Conservation (phyloP, 2,797 vertebrate genomes). For the Galagoides demidoff region DNA sequence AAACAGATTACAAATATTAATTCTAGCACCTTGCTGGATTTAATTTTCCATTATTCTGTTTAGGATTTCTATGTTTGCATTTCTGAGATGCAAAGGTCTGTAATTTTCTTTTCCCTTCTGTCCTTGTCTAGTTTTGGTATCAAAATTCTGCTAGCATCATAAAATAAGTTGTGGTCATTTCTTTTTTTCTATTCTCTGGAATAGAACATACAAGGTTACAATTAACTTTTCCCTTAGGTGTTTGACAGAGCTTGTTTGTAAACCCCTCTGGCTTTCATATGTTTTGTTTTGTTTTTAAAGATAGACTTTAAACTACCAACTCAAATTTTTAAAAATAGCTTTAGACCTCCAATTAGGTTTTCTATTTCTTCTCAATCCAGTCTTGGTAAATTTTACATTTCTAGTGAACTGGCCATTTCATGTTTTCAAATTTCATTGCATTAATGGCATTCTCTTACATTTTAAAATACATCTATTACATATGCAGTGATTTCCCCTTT, state of each 20-base stretch:
- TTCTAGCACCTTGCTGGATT: background rate
- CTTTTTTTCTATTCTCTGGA: background rate
- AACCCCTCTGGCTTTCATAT: background rate
- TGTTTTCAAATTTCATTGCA: conserved; percentile 42
- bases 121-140: background rate
- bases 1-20: conserved; percentile 13
- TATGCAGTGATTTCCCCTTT: background rate
- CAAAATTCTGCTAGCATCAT: background rate
- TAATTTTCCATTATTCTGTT: conserved; percentile 25
- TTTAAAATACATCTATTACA: background rate
- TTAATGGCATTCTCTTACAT: background rate
- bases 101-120: background rate
- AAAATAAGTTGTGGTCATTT: background rate
- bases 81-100: background rate
- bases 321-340: conserved; percentile 48
- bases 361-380: conserved; percentile 59
- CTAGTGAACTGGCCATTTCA: conserved; percentile 42
- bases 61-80: background rate
- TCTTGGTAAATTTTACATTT: conserved; percentile 59
- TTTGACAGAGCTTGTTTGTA: background rate
- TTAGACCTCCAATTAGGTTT: conserved; percentile 53
- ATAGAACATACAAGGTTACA: background rate
- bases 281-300: conserved; percentile 43
- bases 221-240: background rate
- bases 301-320: conserved; percentile 18